Evolutionary conservation across 2,797 vertebrate species (phyloP).

Genomic region (Sebastes vulpes): DNA sequence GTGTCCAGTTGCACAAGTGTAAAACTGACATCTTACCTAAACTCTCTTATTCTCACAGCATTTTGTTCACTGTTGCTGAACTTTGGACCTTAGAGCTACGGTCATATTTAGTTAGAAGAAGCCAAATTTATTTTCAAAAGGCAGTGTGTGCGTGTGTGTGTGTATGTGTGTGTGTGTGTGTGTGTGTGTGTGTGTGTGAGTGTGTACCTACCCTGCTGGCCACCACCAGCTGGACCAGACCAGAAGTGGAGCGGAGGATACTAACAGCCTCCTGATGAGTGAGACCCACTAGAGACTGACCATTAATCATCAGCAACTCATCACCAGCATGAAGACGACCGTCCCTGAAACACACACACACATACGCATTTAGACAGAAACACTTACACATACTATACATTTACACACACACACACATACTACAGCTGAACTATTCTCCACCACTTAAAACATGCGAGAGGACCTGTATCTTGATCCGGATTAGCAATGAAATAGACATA

Average conservation of each 20-base stretch:
- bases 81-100: too few relatives aligned
- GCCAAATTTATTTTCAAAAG: not conserved
- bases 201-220: conserved; percentile 90
- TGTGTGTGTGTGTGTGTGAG: too few relatives aligned
- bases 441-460: too few relatives aligned
- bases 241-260: conserved; percentile 90
- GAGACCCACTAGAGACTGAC: conserved; percentile 94
- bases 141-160: not conserved
- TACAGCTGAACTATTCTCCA: not conserved
- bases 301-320: conserved; percentile 96
- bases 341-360: conserved; percentile 85
- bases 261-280: conserved; percentile 94
- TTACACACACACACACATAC: not conserved
- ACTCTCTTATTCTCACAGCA: not conserved
- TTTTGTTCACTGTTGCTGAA: not conserved
- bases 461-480: not conserved
- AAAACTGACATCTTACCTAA: not conserved
- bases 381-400: not conserved
- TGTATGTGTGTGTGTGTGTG: not conserved
- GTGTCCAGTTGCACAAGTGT: not conserved
- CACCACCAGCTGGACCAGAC: conserved; percentile 94
- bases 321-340: conserved; percentile 93
- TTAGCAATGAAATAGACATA: not conserved
- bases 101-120: not conserved
- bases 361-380: not conserved